Base-by-base conservation (phyloP, 2,888 invertebrate species). In the Octonoba sinensis region DNA sequence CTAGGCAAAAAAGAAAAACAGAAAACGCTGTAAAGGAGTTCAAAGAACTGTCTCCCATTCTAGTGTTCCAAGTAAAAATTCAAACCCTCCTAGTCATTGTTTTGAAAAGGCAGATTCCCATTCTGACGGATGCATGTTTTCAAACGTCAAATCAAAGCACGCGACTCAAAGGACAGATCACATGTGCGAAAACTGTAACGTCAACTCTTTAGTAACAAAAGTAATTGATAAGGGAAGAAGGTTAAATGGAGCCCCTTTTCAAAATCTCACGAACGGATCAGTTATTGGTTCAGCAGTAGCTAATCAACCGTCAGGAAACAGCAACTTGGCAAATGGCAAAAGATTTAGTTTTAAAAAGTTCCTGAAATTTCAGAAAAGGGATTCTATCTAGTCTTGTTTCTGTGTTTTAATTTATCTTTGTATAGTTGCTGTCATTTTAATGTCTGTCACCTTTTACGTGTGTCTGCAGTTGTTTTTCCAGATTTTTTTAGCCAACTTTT, bases 271-370 rank as follows among this genome's bases (percentile, higher is more conserved):
- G 1, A 83, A 83, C 59, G 83, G 83, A 36, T 18, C 60, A 44
- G 56, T 36, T 13, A 73, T 44, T 65, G 12, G 20, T 51, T 54
- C 65, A 57, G 44, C 18, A 47, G n/a, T 16, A n/a, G 44, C 56
- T 51, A 12, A 16, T 47, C 27, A 56, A 47, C 27, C 62, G 54
- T 24, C 60, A 49, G 59, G 71, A n/a, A 54, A 24, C n/a, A 1
- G 46, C 24, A 22, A 66, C 59, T 56, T 27, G 4, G 27, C 51
- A 24, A 77, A 72, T 47, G 70, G 57, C n/a, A 75, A 56, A 24
- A 83, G 56, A 49, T 83, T 83, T 47, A 79, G 83, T 62, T 72
- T 83, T 47, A 79, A 60, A 66, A 83, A 83, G 57, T 75, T 83
- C 49, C 54, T 83, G 44, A 79, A 67, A 46, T 72, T 83, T 54